Base-by-base conservation (phyloP, 2,888 invertebrate genomes). In the Altica lythri region DNA sequence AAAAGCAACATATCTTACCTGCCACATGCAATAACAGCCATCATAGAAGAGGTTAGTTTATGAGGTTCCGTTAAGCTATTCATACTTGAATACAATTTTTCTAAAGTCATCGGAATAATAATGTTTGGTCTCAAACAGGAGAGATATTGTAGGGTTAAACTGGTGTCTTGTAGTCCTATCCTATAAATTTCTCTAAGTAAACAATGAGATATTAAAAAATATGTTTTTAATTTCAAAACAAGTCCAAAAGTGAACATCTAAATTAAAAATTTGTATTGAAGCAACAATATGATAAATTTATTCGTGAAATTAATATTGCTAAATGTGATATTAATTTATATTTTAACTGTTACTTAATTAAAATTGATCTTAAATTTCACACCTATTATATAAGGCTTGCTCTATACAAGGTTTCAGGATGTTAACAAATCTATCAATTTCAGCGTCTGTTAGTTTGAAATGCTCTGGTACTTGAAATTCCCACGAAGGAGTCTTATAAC, bases 61-160 rank as follows among this genome's bases (percentile, higher is more conserved):
- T 95, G 92, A 0, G 95, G 95, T 74, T 96, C 95, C 0, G 91
- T 93, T 25, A 94, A 75, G 1, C 91, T 91, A 67, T 92, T 91
- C 70, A 95, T 77, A 0, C 92, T 86, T 1, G 86, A 83, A 71
- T 88, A 89, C 51, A 94, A 80, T 74, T 85, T 85, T 58, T 95
- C 92, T 50, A 96, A 73, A 9, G 94, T 80, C 37, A 88, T 85
- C 0, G 95, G 94, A 42, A 95, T 83, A 1, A 95, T 88, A 13
- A 90, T 76, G 55, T 89, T 87, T 0, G 95, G 95, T 55, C 93
- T 79, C 45, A 95, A 75, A 2, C 85, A 83, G 0, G 92, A 88
- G 46, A 96, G 77, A 73, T 88, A 82, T 62, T 89, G 87, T 53
- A 94, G 78, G 0, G 89, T 86, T 5, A 82, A 77, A 4, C 83